phyloP scores from a whole-genome alignment of 2,888 invertebrate species.

The Callosobruchus maculatus region DNA sequence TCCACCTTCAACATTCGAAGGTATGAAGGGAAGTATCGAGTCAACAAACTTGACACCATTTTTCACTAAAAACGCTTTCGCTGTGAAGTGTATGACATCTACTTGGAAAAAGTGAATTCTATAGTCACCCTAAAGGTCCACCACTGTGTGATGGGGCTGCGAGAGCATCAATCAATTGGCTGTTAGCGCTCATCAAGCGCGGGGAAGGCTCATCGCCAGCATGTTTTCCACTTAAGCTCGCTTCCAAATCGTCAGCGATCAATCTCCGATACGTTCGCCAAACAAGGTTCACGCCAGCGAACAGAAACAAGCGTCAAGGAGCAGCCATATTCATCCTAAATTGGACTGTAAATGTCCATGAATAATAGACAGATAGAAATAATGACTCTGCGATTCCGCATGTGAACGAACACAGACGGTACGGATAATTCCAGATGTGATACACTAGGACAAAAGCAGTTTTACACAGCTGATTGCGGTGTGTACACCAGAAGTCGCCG shows the following conservation, averaged over 20 bases:
- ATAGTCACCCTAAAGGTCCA: background rate
- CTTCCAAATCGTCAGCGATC: constrained; percentile 39
- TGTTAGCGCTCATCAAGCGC: constrained; percentile 43
- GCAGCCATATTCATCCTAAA: too few relatives aligned
- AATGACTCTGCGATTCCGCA: background rate
- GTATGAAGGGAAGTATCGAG: too few relatives aligned
- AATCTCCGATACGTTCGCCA: constrained; percentile 30
- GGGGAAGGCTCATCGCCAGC: constrained; percentile 18
- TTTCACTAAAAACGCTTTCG: too few relatives aligned
- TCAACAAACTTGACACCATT: too few relatives aligned
- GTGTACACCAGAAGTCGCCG: too few relatives aligned
- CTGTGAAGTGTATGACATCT: too few relatives aligned
- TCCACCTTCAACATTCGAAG: too few relatives aligned
- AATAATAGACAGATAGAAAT: constrained; percentile 12
- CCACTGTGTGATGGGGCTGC: constrained; percentile 29
- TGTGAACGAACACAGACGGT: background rate
- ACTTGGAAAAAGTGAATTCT: background rate
- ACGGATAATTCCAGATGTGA: too few relatives aligned
- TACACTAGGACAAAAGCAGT: too few relatives aligned
- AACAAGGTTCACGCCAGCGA: constrained; percentile 13
- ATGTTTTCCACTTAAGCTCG: constrained; percentile 18
- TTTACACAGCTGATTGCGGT: too few relatives aligned
- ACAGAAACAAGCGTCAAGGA: background rate
- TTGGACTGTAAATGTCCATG: constrained; percentile 19
- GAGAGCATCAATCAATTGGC: constrained; percentile 45